phyloP scores from a whole-genome alignment of 2,888 invertebrate species.

The Ophion ellenae region DNA sequence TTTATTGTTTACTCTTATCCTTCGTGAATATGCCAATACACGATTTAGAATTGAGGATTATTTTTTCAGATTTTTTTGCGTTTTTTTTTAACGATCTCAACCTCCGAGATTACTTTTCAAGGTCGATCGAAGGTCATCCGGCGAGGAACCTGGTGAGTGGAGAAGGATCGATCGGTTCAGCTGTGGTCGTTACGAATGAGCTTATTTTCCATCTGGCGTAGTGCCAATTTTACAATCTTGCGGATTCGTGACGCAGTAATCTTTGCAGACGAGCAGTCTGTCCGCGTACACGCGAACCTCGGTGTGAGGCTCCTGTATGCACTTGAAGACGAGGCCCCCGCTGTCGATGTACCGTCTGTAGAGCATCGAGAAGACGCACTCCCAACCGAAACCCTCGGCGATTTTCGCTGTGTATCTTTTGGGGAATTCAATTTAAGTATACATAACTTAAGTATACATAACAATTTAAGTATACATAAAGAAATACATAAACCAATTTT shows the following conservation, averaged over 20 bases:
- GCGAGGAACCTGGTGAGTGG: background rate
- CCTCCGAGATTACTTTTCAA: background rate
- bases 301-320: conserved; percentile 74
- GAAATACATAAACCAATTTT: too few relatives aligned
- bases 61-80: too few relatives aligned
- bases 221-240: conserved; percentile 53
- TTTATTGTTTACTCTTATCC: background rate
- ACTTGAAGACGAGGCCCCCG: conserved; percentile 72
- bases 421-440: too few relatives aligned
- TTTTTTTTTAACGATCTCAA: background rate
- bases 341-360: conserved; percentile 72
- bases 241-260: conserved; percentile 59
- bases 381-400: conserved; percentile 73
- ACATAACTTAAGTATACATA: too few relatives aligned
- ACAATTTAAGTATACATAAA: too few relatives aligned
- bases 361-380: conserved; percentile 71
- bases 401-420: conserved; percentile 73
- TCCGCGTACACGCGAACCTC: conserved; percentile 71
- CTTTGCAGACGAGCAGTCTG: conserved; percentile 57
- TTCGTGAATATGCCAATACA: background rate
- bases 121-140: background rate
- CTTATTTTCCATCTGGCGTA: conserved; percentile 50
- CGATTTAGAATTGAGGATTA: background rate
- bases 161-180: background rate
- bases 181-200: background rate